These are phyloP conservation scores for Diaphora mendica DNA, from an alignment of 2,888 invertebrate genomes.

Conservation along the genomic window DNA sequence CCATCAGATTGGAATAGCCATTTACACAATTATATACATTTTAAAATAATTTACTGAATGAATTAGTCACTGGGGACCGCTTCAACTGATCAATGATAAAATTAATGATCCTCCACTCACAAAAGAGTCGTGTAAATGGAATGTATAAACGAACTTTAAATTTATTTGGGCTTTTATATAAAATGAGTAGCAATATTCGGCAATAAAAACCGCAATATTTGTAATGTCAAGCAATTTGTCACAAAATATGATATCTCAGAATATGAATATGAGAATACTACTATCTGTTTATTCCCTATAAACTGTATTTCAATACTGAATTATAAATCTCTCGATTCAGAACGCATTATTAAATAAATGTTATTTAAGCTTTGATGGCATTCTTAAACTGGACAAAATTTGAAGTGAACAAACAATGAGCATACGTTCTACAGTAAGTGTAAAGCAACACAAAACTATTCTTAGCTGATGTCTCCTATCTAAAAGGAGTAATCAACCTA, in stretches of 20 bases:
- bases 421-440: too few relatives aligned
- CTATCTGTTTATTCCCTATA: neutral
- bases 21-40: neutral
- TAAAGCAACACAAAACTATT: too few relatives aligned
- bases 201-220: neutral
- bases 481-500: too few relatives aligned
- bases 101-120: slow-evolving; percentile 41
- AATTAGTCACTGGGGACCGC: slow-evolving; percentile 42
- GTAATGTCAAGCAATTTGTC: neutral
- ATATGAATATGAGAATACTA: neutral
- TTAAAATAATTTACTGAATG: slow-evolving; percentile 45
- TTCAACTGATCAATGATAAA: slow-evolving; percentile 45
- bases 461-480: too few relatives aligned
- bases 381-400: too few relatives aligned
- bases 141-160: slow-evolving; percentile 10
- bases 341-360: too few relatives aligned
- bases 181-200: neutral
- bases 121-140: slow-evolving; percentile 7
- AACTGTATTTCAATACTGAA: neutral
- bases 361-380: too few relatives aligned
- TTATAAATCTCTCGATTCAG: too few relatives aligned
- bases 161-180: slow-evolving; percentile 1
- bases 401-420: too few relatives aligned
- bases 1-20: neutral
- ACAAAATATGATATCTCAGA: neutral